Percentiles rank a stretch among this genome's conserved stretches.
These are phyloP conservation scores for Neopipo cinnamomea DNA, from an alignment of 2,113 vertebrate genomes.

Conservation along the genomic window DNA sequence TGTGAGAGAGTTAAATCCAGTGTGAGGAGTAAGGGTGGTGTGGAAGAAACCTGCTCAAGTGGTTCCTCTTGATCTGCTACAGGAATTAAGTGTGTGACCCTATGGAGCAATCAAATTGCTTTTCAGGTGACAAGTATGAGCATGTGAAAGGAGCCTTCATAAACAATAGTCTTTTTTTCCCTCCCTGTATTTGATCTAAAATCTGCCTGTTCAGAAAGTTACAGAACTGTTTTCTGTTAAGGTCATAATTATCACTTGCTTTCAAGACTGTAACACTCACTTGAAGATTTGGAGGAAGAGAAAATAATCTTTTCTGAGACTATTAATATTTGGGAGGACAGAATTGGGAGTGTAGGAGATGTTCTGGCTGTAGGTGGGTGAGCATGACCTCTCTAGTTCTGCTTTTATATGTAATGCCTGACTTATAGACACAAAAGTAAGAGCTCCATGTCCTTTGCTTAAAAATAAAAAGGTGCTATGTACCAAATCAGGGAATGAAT, in stretches of 20 bases:
- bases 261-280: neutral
- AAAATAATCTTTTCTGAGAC: neutral
- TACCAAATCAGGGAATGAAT: neutral
- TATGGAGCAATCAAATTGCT: neutral
- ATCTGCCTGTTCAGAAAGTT: neutral
- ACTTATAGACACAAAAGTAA: neutral
- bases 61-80: neutral
- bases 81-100: neutral
- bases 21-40: neutral
- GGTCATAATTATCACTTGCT: neutral
- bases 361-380: accelerated
- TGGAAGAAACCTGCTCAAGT: neutral
- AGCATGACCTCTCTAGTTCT: neutral
- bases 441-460: neutral
- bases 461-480: neutral
- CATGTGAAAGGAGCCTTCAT: neutral
- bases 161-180: neutral
- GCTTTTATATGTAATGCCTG: neutral
- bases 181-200: neutral
- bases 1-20: neutral
- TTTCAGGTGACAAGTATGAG: neutral
- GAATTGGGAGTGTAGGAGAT: neutral
- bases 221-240: neutral
- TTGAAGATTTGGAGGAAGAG: neutral
- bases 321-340: accelerated